Percentiles rank a stretch among this genome's conserved stretches.
phyloP scores from a whole-genome alignment of 2,888 invertebrate species.

The Polyploca ridens region DNA sequence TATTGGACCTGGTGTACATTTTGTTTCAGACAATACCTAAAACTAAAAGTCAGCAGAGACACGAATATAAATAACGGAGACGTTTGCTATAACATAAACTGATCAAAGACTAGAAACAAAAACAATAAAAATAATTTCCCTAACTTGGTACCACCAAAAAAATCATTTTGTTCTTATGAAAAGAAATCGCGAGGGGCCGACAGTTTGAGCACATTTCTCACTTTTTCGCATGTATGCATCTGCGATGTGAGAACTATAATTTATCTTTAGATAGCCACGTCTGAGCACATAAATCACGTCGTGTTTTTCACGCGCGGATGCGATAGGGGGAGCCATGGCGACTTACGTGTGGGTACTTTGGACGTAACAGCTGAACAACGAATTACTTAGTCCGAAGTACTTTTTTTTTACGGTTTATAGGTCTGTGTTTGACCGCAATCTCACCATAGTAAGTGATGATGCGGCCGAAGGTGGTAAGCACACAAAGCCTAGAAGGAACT shows the following conservation, averaged over 20 bases:
- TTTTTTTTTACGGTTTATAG: no score
- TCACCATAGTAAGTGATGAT: no score
- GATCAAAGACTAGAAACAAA: no score
- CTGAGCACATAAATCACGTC: conserved; percentile 70
- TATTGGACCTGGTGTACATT: no score
- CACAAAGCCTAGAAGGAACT: no score
- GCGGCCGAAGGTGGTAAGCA: no score
- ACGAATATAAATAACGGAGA: no score
- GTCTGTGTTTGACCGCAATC: no score
- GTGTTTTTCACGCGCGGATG: conserved; percentile 62
- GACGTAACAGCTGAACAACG: neutral
- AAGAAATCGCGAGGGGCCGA: neutral
- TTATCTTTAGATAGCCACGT: conserved; percentile 70
- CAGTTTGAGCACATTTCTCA: conserved; percentile 49
- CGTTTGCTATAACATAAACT: no score
- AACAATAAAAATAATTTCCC: neutral
- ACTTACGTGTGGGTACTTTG: conserved; percentile 32
- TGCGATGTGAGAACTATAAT: conserved; percentile 63
- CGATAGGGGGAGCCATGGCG: conserved; percentile 38
- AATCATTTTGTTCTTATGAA: conserved; percentile 1
- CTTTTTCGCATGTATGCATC: conserved; percentile 68
- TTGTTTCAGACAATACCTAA: no score
- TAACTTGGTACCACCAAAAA: neutral
- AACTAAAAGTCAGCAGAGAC: no score
- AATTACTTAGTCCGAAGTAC: no score